A percentile compares a stretch with the other conserved stretches of the same genome.
These are phyloP conservation scores for Ochotona princeps DNA, from an alignment of 2,113 vertebrate genomes.

Conservation along the genomic window DNA sequence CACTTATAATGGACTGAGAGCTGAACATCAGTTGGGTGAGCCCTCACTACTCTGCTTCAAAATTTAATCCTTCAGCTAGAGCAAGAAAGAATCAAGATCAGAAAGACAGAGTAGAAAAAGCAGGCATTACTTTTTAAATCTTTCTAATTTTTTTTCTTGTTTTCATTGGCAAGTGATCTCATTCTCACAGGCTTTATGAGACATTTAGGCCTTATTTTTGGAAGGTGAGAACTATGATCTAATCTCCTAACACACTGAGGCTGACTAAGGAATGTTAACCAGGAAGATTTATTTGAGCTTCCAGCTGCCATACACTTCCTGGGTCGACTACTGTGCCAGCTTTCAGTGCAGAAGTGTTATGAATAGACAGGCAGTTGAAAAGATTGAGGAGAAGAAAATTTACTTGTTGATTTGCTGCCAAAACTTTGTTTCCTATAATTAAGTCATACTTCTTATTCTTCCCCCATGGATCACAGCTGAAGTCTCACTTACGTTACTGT, in stretches of 20 bases:
- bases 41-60: not conserved
- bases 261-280: constrained; percentile 55
- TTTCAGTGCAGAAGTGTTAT: constrained; percentile 11
- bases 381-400: constrained; percentile 64
- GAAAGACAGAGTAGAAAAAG: constrained; percentile 36
- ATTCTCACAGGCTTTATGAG: not conserved
- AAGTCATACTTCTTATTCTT: constrained; percentile 57
- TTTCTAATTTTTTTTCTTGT: not conserved
- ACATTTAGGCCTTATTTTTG: not conserved
- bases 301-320: not conserved
- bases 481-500: constrained; percentile 15
- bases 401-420: constrained; percentile 49
- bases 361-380: constrained; percentile 15
- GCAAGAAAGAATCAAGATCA: constrained; percentile 44
- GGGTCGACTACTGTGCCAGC: constrained; percentile 22
- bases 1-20: not conserved
- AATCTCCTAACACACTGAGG: constrained; percentile 24
- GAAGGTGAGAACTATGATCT: constrained; percentile 41
- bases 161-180: constrained; percentile 24
- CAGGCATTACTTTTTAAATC: constrained; percentile 32
- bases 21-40: not conserved
- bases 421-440: constrained; percentile 59
- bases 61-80: constrained; percentile 31
- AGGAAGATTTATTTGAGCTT: constrained; percentile 15
- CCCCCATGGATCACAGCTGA: constrained; percentile 32